A percentile compares a stretch with the other conserved stretches of the same genome.
These are phyloP conservation scores for Arizona elegans DNA, from an alignment of 2,113 vertebrate species.

Conservation along the genomic window DNA sequence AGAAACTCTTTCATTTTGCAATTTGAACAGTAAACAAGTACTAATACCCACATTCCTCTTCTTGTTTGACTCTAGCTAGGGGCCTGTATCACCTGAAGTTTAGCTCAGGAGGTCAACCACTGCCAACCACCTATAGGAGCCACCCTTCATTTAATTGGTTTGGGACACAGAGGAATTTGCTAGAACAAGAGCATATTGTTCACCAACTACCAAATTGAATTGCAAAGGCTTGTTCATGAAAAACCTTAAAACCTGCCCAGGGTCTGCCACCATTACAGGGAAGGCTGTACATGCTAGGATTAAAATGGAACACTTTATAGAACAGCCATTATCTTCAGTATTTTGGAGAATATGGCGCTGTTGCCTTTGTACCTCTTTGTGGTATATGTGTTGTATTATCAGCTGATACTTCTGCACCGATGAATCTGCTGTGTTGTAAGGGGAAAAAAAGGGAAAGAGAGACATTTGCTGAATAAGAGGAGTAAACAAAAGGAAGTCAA, in stretches of 20 bases:
- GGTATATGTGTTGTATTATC: constrained; percentile 21
- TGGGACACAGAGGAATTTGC: neutral
- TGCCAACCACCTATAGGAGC: neutral
- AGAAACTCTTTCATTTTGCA: constrained; percentile 39
- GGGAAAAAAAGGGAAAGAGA: neutral
- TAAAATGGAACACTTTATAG: constrained; percentile 2
- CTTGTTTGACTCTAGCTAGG: neutral
- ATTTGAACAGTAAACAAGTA: constrained; percentile 29
- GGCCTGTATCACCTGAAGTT: neutral
- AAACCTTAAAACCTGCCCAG: neutral
- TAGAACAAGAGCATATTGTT: neutral
- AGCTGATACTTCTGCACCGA: constrained; percentile 42
- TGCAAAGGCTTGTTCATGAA: neutral
- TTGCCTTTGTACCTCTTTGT: constrained; percentile 29
- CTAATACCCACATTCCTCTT: neutral
- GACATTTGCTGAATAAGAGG: constrained; percentile 50
- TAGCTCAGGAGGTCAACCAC: neutral
- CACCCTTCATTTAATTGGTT: neutral
- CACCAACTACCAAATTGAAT: neutral
- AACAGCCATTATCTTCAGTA: constrained; percentile 6
- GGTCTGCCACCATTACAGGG: neutral
- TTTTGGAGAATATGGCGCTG: neutral
- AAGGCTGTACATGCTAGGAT: neutral
- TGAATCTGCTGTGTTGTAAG: constrained; percentile 44
- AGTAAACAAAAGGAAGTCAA: constrained; percentile 51